Conservation (phyloP, 1,140 invertebrate species). For the Batillaria attramentaria region DNA sequence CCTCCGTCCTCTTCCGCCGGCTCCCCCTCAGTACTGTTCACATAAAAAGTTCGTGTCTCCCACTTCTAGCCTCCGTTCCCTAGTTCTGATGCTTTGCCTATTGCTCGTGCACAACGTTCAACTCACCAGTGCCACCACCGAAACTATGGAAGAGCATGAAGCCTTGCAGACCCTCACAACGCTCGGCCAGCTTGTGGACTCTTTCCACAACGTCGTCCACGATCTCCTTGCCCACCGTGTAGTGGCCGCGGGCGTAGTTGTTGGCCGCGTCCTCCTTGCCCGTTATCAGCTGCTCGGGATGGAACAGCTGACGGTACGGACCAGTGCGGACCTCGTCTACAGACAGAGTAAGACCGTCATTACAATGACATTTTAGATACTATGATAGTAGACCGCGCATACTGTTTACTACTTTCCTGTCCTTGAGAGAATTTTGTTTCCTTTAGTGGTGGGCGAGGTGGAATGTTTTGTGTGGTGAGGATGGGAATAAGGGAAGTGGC, state of each 20-base stretch:
- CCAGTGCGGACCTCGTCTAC: slow-evolving; percentile 72
- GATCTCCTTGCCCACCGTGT: slow-evolving; percentile 71
- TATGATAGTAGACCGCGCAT: too few species aligned
- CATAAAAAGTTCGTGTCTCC: too few species aligned
- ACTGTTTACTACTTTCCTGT: too few species aligned
- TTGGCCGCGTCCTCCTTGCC: slow-evolving; percentile 84
- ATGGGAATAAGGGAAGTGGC: too few species aligned
- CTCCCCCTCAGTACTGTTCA: too few species aligned
- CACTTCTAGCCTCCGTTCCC: too few species aligned
- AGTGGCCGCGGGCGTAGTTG: slow-evolving; percentile 72
- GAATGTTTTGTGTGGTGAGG: too few species aligned
- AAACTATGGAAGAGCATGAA: slow-evolving; percentile 74
- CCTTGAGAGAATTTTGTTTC: too few species aligned
- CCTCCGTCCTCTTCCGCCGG: too few species aligned
- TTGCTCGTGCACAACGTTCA: too few species aligned
- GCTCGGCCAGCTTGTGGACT: slow-evolving; percentile 55
- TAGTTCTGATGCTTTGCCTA: too few species aligned
- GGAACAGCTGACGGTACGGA: slow-evolving; percentile 77
- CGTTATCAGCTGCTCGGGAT: slow-evolving; percentile 87
- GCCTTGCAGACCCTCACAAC: slow-evolving; percentile 69
- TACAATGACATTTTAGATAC: background rate
- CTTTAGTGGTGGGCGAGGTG: too few species aligned
- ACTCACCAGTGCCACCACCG: slow-evolving; percentile 70
- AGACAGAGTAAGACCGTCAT: background rate
- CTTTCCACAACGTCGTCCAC: slow-evolving; percentile 70